These are phyloP conservation scores for Leptonema lineaticorne DNA, from an alignment of 1,140 invertebrate species.

Conservation along the genomic window DNA sequence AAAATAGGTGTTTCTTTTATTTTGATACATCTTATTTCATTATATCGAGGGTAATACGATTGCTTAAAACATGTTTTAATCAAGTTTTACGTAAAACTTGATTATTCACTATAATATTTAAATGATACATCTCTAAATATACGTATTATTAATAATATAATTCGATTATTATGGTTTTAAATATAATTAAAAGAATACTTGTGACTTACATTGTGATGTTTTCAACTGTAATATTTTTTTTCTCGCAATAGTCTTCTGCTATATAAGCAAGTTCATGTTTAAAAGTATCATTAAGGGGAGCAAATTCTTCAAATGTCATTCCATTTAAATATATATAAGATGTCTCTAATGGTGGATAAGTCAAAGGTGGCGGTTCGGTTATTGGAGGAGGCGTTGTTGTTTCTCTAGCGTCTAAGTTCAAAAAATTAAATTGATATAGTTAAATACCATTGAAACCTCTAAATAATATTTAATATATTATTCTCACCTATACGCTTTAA, in stretches of 20 bases:
- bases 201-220: constrained; percentile 36
- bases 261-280: constrained; percentile 17
- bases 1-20: too few species aligned
- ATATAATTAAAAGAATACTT: background rate
- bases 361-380: constrained; percentile 22
- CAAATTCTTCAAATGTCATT: constrained; percentile 16
- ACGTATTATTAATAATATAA: too few species aligned
- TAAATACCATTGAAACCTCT: background rate
- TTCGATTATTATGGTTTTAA: too few species aligned
- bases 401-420: background rate
- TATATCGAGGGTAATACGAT: too few species aligned
- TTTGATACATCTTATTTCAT: too few species aligned
- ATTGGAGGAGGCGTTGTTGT: constrained; percentile 26
- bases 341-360: constrained; percentile 18
- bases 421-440: background rate
- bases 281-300: constrained; percentile 17
- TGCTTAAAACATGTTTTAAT: too few species aligned
- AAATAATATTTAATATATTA: background rate
- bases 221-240: constrained; percentile 34
- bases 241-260: constrained; percentile 28
- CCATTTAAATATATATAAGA: constrained; percentile 29
- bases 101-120: too few species aligned
- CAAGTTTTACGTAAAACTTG: too few species aligned
- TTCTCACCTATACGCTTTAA: constrained; percentile 33
- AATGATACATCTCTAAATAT: too few species aligned